Percentiles rank a stretch among this genome's conserved stretches.
These are phyloP conservation scores for Melieria crassipennis DNA, from an alignment of 2,888 invertebrate species.

Conservation along the genomic window DNA sequence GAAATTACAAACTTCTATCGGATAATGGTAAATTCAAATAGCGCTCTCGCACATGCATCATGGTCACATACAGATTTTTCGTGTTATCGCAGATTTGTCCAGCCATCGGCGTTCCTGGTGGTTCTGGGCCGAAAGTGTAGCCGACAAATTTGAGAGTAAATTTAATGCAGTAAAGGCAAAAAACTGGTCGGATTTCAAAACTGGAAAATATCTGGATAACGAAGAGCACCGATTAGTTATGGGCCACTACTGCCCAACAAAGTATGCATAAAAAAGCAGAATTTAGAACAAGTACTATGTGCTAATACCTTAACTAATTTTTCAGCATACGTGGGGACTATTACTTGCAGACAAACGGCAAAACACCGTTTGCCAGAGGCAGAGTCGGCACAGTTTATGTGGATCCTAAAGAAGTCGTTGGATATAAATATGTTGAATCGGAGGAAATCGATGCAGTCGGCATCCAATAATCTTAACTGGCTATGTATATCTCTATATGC, in stretches of 20 bases:
- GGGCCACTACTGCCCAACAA: slow-evolving; percentile 61
- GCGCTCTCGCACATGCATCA: not conserved
- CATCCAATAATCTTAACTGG: no score
- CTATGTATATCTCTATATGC: no score
- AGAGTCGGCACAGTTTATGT: slow-evolving; percentile 53
- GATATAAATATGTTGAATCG: slow-evolving; percentile 1
- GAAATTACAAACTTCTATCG: slow-evolving; percentile 61
- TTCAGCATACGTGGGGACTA: slow-evolving; percentile 59
- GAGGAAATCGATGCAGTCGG: no score
- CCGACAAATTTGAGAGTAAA: slow-evolving; percentile 56
- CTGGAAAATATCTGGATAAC: slow-evolving; percentile 48
- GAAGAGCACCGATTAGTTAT: slow-evolving; percentile 51
- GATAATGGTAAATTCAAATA: slow-evolving; percentile 55
- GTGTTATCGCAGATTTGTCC: slow-evolving; percentile 66
- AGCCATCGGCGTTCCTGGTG: slow-evolving; percentile 73
- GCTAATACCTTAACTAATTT: slow-evolving; percentile 11
- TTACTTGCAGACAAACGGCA: slow-evolving; percentile 64
- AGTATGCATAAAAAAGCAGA: slow-evolving; percentile 45
- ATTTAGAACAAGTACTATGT: no score
- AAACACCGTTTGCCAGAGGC: slow-evolving; percentile 60
- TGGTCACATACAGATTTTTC: not conserved
- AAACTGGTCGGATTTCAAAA: slow-evolving; percentile 70
- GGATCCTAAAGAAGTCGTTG: slow-evolving; percentile 44
- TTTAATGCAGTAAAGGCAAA: slow-evolving; percentile 71
- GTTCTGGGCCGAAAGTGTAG: slow-evolving; percentile 71